Conservation (phyloP, 2,888 invertebrate genomes). For the Lithophane leautieri region DNA sequence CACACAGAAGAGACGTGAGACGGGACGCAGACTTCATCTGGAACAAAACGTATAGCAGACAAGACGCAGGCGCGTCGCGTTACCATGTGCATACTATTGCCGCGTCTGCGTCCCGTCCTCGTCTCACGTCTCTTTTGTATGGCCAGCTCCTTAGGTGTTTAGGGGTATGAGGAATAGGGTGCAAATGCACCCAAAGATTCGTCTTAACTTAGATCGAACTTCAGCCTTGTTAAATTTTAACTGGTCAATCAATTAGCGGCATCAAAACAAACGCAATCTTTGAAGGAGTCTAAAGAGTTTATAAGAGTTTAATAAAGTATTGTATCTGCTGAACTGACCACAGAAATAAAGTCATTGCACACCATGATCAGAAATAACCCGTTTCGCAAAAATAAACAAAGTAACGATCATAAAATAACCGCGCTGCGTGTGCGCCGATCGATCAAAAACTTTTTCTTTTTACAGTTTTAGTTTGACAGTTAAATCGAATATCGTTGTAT, state of each 20-base stretch:
- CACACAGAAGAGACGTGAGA: too few relatives aligned
- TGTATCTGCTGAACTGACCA: neutral
- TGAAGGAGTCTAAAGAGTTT: neutral
- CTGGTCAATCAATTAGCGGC: neutral
- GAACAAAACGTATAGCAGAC: too few relatives aligned
- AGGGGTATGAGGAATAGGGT: too few relatives aligned
- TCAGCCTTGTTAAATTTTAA: neutral
- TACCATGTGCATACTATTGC: too few relatives aligned
- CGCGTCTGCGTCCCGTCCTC: too few relatives aligned
- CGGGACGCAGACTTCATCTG: too few relatives aligned
- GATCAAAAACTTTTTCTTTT: conserved; percentile 45
- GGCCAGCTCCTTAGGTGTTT: too few relatives aligned
- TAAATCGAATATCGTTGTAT: conserved; percentile 35
- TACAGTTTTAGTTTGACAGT: conserved; percentile 31
- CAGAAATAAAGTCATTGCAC: conserved; percentile 5
- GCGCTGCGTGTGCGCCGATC: conserved; percentile 39
- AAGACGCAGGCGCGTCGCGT: too few relatives aligned
- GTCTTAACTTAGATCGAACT: neutral
- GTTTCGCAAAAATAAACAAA: conserved; percentile 53
- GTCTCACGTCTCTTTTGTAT: too few relatives aligned
- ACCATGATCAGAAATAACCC: conserved; percentile 43
- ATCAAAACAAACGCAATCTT: neutral
- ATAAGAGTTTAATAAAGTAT: neutral
- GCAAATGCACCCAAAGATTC: neutral
- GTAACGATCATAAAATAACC: conserved; percentile 17